These are phyloP conservation scores for Corydoras sp. DNA, from an alignment of 2,113 vertebrate species.

Conservation along the genomic window DNA sequence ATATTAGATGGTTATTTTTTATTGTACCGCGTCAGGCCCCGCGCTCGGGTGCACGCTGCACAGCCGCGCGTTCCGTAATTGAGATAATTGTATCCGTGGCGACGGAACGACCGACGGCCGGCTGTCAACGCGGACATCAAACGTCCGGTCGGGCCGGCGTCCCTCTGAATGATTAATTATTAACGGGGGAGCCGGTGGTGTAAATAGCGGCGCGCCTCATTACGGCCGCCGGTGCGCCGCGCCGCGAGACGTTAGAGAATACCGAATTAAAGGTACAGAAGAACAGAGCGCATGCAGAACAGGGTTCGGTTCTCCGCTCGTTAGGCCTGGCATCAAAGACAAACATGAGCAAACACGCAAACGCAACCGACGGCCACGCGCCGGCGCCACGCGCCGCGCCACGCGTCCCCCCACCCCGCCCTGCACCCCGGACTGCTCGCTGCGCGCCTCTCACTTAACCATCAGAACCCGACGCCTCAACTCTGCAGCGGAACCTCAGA, in stretches of 20 bases:
- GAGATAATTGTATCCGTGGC: conserved; percentile 70
- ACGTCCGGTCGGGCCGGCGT: conserved; percentile 44
- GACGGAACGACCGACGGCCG: conserved; percentile 41
- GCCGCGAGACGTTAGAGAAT: conserved; percentile 64
- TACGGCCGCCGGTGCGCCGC: conserved; percentile 53
- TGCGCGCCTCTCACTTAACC: no score
- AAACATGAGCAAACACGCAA: no score
- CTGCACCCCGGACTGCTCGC: no score
- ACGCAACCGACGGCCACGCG: conserved; percentile 59
- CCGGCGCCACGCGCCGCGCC: conserved; percentile 64
- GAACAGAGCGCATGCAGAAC: conserved; percentile 56
- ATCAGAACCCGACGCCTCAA: no score
- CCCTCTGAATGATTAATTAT: conserved; percentile 62
- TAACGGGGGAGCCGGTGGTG: conserved; percentile 57
- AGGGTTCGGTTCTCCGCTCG: conserved; percentile 54
- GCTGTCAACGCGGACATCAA: conserved; percentile 60
- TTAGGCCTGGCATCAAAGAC: conserved; percentile 66
- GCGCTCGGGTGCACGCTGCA: conserved; percentile 49
- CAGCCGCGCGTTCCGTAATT: conserved; percentile 54
- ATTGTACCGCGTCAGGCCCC: conserved; percentile 1
- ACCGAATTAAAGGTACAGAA: conserved; percentile 69
- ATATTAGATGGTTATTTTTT: no score
- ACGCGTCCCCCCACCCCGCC: conserved; percentile 54
- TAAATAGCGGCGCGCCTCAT: conserved; percentile 64
- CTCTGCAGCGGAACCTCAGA: no score